These are phyloP conservation scores for Loxodonta africana DNA, from an alignment of 2,113 vertebrate species.

Conservation along the genomic window DNA sequence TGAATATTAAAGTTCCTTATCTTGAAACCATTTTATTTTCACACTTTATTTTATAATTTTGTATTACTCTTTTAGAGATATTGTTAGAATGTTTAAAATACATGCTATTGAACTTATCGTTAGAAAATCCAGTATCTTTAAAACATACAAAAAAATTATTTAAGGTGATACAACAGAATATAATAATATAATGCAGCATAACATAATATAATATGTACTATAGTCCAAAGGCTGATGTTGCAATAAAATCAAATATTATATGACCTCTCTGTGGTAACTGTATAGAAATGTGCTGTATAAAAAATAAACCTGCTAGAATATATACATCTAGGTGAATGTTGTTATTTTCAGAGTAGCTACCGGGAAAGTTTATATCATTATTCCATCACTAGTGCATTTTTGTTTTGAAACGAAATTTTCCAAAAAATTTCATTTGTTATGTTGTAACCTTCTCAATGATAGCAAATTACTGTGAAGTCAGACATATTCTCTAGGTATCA, in stretches of 20 bases:
- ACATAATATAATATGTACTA: neutral
- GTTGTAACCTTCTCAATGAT: neutral
- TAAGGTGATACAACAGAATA: neutral
- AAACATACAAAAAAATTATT: neutral
- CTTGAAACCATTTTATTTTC: no score
- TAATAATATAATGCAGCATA: neutral
- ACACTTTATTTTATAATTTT: neutral
- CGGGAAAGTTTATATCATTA: neutral
- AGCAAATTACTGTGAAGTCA: neutral
- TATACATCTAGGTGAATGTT: neutral
- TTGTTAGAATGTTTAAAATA: neutral
- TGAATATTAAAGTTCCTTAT: no score
- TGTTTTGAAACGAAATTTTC: neutral
- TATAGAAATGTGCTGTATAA: neutral
- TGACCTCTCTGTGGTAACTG: neutral
- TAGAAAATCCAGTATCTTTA: neutral
- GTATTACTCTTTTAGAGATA: neutral
- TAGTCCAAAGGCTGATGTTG: neutral
- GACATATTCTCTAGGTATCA: neutral
- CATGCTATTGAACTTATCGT: neutral
- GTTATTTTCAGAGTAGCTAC: neutral
- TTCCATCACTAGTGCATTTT: neutral
- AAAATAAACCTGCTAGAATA: neutral
- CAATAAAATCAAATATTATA: neutral
- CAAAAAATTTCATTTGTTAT: neutral